Percentiles rank a stretch among this genome's conserved stretches.
Conservation (phyloP, 2,888 invertebrate genomes). For the Nomada fabriciana region DNA sequence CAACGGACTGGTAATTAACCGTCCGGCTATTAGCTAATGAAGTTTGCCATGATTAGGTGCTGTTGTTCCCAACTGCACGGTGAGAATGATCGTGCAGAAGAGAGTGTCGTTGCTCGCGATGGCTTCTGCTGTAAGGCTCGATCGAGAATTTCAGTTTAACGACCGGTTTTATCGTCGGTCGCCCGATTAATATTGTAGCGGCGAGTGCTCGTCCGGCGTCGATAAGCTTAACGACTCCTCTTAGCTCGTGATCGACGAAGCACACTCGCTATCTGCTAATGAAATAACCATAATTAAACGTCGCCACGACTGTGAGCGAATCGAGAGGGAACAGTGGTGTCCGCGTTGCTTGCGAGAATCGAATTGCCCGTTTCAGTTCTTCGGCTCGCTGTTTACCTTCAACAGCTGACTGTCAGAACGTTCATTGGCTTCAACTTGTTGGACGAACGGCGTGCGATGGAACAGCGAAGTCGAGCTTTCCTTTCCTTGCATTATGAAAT, state of each 20-base stretch:
- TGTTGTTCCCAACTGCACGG: slow-evolving; percentile 35
- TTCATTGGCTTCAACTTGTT: not conserved
- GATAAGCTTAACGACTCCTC: slow-evolving; percentile 38
- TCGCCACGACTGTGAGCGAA: slow-evolving; percentile 23
- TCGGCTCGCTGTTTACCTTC: slow-evolving; percentile 7
- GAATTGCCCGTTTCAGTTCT: not conserved
- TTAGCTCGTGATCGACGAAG: slow-evolving; percentile 13
- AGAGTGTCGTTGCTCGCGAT: not conserved
- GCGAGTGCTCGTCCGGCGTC: not conserved
- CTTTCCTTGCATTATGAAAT: not conserved
- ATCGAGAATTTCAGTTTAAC: slow-evolving; percentile 4
- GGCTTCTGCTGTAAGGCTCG: not conserved
- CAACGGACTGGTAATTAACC: slow-evolving; percentile 33
- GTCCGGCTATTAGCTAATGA: slow-evolving; percentile 32
- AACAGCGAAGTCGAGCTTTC: no score
- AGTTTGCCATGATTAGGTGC: slow-evolving; percentile 39
- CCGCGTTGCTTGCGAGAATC: not conserved
- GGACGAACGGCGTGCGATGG: not conserved
- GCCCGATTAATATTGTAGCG: slow-evolving; percentile 20
- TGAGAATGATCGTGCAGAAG: slow-evolving; percentile 8
- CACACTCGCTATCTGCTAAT: slow-evolving; percentile 23
- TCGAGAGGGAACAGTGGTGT: not conserved
- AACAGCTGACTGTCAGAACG: slow-evolving; percentile 17
- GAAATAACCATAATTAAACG: slow-evolving; percentile 40
- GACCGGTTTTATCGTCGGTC: slow-evolving; percentile 20